phyloP scores from a whole-genome alignment of 2,888 invertebrate species.

The Petrophora chlorosata region DNA sequence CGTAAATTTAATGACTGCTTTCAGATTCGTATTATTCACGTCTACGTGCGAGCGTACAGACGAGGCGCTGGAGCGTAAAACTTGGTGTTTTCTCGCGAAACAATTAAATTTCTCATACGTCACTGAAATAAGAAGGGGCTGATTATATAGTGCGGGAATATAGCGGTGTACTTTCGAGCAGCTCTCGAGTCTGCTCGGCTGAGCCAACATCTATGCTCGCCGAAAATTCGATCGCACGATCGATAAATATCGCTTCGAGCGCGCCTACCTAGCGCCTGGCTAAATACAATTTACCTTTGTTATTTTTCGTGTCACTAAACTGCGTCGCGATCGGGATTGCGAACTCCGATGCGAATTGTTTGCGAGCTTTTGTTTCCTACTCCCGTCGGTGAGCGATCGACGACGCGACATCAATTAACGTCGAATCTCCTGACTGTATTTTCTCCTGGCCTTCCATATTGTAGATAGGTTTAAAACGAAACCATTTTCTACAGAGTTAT shows the following conservation, averaged over 20 bases:
- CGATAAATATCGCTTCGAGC: conserved; percentile 70
- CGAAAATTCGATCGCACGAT: conserved; percentile 66
- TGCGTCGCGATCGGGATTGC: conserved; percentile 82
- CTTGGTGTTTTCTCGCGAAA: conserved; percentile 72
- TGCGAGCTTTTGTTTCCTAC: conserved; percentile 81
- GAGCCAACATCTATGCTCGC: conserved; percentile 64
- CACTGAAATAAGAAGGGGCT: conserved; percentile 62
- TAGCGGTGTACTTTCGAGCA: conserved; percentile 58
- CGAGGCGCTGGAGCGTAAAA: conserved; percentile 65
- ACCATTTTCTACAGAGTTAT: conserved; percentile 29
- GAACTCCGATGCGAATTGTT: conserved; percentile 82
- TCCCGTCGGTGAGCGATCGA: conserved; percentile 59
- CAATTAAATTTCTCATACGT: conserved; percentile 79
- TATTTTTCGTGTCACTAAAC: conserved; percentile 84
- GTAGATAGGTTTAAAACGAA: conserved; percentile 63
- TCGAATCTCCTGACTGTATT: conserved; percentile 74
- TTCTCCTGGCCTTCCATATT: conserved; percentile 71
- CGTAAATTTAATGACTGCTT: conserved; percentile 80
- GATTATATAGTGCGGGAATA: conserved; percentile 55
- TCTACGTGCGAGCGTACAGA: conserved; percentile 61
- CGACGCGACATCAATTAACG: conserved; percentile 83
- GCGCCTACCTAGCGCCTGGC: conserved; percentile 71
- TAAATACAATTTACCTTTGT: conserved; percentile 84
- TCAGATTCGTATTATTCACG: conserved; percentile 74
- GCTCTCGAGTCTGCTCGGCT: conserved; percentile 71